Conservation (phyloP, 30 jellyfish, hydroid and myxozoan species). For the Aurelia sp. region DNA sequence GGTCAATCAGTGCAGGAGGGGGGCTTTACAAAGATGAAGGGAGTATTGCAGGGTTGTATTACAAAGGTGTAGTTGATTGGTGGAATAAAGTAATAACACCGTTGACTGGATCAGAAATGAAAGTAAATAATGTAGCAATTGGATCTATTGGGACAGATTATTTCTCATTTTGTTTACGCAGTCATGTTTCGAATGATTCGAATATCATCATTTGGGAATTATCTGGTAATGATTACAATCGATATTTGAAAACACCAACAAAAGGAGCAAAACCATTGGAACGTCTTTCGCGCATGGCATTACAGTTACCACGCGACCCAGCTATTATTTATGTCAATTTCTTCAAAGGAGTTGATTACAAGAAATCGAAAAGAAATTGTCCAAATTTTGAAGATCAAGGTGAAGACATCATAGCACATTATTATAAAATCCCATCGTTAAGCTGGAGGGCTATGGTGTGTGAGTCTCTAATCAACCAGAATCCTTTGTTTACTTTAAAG, state of each 20-base stretch:
- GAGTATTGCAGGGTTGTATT: constrained; percentile 92
- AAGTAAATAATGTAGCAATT: constrained; percentile 91
- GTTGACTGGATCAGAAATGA: constrained; percentile 94
- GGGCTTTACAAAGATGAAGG: constrained; percentile 97
- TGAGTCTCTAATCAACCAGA: constrained; percentile 73
- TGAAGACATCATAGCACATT: constrained; percentile 95
- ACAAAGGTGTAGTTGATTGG: constrained; percentile 98
- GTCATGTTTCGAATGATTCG: constrained; percentile 83
- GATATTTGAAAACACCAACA: constrained; percentile 89
- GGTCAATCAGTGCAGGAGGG: constrained; percentile 99
- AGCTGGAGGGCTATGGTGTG: constrained; percentile 99
- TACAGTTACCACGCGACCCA: constrained; percentile 88
- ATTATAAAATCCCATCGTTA: constrained; percentile 88
- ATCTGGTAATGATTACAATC: constrained; percentile 96
- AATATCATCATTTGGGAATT: constrained; percentile 92
- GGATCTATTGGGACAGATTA: constrained; percentile 99
- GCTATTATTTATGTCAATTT: constrained; percentile 91
- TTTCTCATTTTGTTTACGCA: constrained; percentile 89
- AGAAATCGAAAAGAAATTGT: constrained; percentile 71
- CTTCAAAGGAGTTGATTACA: constrained; percentile 98
- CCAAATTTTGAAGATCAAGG: constrained; percentile 99
- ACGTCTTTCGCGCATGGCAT: constrained; percentile 93
- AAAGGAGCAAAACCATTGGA: constrained; percentile 98
- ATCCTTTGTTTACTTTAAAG: constrained; percentile 73
- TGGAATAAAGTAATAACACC: constrained; percentile 97